Evolutionary conservation across 1,140 invertebrate genomes (phyloP).

Genomic region (Philopotamus ludificatus): DNA sequence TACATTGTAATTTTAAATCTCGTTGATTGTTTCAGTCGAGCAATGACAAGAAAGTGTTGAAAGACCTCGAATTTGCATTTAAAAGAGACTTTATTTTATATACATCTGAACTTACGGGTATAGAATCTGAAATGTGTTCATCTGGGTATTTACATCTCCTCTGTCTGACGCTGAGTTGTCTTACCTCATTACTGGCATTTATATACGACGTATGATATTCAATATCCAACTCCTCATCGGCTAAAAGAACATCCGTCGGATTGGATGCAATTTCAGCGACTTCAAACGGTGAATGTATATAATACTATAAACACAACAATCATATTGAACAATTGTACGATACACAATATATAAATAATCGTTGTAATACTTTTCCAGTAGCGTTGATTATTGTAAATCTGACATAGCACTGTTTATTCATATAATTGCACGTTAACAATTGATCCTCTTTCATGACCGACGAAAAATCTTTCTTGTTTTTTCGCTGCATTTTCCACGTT

Average conservation of each 20-base stretch:
- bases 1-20: no score
- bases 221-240: conserved; percentile 57
- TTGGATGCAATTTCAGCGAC: conserved; percentile 56
- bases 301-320: conserved; percentile 55
- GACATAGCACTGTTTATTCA: conserved; percentile 56
- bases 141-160: conserved; percentile 57
- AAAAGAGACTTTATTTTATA: background rate
- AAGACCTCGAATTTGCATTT: no score
- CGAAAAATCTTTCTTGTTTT: conserved; percentile 17
- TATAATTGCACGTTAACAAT: conserved; percentile 55
- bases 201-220: conserved; percentile 60
- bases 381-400: conserved; percentile 47
- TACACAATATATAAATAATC: background rate
- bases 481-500: conserved; percentile 19
- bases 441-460: conserved; percentile 18
- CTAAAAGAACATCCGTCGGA: conserved; percentile 49
- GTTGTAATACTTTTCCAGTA: conserved; percentile 44
- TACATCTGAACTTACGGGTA: conserved; percentile 44
- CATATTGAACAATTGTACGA: background rate
- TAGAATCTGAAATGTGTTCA: conserved; percentile 52
- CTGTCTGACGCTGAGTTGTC: conserved; percentile 50
- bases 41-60: no score
- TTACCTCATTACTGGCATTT: conserved; percentile 48
- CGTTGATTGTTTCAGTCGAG: no score
- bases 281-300: conserved; percentile 61